A percentile compares a stretch with the other conserved stretches of the same genome.
phyloP scores from a whole-genome alignment of 2,888 invertebrate species.

The Macaria liturata region DNA sequence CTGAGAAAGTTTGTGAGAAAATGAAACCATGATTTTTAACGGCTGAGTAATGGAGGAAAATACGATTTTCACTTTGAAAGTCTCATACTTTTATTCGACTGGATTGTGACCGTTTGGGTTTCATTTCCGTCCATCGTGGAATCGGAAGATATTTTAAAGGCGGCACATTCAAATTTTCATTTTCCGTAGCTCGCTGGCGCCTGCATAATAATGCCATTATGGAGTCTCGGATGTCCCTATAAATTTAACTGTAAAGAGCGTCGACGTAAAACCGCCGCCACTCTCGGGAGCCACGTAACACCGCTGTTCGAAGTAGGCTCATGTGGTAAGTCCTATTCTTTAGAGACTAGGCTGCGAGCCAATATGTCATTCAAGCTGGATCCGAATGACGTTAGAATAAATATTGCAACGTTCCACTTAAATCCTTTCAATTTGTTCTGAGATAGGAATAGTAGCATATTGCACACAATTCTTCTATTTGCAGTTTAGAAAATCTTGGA shows the following conservation, averaged over 20 bases:
- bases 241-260: conserved; percentile 52
- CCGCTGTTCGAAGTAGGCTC: conserved; percentile 25
- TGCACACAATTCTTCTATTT: conserved; percentile 1
- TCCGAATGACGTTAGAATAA: conserved; percentile 1
- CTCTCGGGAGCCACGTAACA: conserved; percentile 36
- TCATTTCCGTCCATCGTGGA: conserved; percentile 38
- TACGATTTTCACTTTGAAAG: conserved; percentile 30
- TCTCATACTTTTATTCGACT: conserved; percentile 22
- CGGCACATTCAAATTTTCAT: conserved; percentile 49
- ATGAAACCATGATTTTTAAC: conserved; percentile 4
- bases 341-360: conserved; percentile 24
- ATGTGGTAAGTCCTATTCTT: conserved; percentile 29
- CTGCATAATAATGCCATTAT: conserved; percentile 52
- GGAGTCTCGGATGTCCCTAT: conserved; percentile 50
- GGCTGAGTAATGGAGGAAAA: conserved; percentile 27
- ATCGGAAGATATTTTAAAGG: conserved; percentile 32
- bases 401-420: conserved; percentile 14
- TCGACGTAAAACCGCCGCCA: conserved; percentile 42
- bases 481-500: background rate
- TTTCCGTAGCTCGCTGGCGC: conserved; percentile 39
- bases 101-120: conserved; percentile 26
- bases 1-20: conserved; percentile 9
- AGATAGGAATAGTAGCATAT: conserved; percentile 4
- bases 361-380: conserved; percentile 27
- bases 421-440: conserved; percentile 16